Conservation (phyloP, 2,888 invertebrate genomes). For the Flexamia atlantica region DNA sequence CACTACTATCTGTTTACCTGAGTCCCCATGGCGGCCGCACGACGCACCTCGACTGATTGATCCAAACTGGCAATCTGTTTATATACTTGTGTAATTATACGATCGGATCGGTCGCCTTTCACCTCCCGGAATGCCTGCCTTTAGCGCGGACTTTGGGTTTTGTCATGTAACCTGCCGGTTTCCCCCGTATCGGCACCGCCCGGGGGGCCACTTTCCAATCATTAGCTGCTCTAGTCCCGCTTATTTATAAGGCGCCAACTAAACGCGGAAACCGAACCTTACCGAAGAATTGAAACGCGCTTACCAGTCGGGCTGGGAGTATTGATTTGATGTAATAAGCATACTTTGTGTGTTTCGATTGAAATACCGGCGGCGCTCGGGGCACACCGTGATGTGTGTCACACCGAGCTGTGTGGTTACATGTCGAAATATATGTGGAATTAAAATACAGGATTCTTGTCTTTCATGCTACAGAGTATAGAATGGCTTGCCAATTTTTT, state of each 20-base stretch:
- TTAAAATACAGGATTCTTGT: too few relatives aligned
- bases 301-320: background rate
- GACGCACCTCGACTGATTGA: constrained; percentile 30
- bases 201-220: constrained; percentile 16
- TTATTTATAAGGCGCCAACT: constrained; percentile 22
- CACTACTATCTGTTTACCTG: constrained; percentile 39
- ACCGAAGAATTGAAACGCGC: background rate
- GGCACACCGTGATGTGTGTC: background rate
- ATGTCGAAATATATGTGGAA: too few relatives aligned
- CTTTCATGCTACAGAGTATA: too few relatives aligned
- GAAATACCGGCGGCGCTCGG: background rate
- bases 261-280: constrained; percentile 20
- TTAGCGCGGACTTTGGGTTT: constrained; percentile 29
- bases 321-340: background rate
- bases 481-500: too few relatives aligned
- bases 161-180: constrained; percentile 51
- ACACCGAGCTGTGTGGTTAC: too few relatives aligned
- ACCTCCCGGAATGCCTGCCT: constrained; percentile 31
- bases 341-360: constrained; percentile 1
- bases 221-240: background rate
- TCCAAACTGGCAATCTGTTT: constrained; percentile 43
- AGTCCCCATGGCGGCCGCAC: background rate
- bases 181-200: background rate
- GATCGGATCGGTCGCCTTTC: constrained; percentile 45
- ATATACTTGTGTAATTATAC: constrained; percentile 55